phyloP scores from a whole-genome alignment of 2,888 invertebrate species.

The Ashinkailepas kermadecensis region DNA sequence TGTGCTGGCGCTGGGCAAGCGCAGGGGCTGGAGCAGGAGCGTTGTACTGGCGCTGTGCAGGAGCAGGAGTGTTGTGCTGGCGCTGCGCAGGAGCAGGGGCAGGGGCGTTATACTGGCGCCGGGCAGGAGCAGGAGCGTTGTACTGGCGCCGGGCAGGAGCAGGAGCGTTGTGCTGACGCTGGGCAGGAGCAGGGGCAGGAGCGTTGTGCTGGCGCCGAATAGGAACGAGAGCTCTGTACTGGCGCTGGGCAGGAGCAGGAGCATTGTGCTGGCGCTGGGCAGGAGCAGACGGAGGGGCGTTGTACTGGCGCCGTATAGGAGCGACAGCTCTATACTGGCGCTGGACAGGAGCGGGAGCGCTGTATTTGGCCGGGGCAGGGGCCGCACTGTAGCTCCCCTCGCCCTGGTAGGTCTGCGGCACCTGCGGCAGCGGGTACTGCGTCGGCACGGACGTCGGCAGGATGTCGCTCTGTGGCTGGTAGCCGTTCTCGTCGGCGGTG shows the following conservation, averaged over 20 bases:
- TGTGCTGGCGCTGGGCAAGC: background rate
- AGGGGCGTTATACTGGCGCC: background rate
- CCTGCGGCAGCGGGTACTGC: background rate
- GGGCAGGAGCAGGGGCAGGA: background rate
- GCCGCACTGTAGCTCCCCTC: background rate
- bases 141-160: background rate
- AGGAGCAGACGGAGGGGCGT: background rate
- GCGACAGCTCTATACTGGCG: background rate
- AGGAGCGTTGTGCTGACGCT: background rate
- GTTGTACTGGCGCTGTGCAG: background rate
- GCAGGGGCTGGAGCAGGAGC: background rate
- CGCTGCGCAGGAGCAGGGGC: background rate
- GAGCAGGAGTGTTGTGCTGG: background rate
- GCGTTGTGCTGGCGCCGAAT: background rate
- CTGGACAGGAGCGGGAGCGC: background rate
- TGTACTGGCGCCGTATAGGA: background rate
- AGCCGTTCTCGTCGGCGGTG: slow-evolving; percentile 15
- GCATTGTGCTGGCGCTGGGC: background rate
- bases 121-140: background rate
- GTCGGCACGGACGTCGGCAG: background rate
- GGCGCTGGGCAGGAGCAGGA: background rate
- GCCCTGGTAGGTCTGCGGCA: background rate
- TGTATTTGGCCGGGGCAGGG: background rate
- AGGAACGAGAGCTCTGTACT: background rate
- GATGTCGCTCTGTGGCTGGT: background rate